Base-by-base conservation (phyloP, 1,140 invertebrate species). In the Maniola jurtina region DNA sequence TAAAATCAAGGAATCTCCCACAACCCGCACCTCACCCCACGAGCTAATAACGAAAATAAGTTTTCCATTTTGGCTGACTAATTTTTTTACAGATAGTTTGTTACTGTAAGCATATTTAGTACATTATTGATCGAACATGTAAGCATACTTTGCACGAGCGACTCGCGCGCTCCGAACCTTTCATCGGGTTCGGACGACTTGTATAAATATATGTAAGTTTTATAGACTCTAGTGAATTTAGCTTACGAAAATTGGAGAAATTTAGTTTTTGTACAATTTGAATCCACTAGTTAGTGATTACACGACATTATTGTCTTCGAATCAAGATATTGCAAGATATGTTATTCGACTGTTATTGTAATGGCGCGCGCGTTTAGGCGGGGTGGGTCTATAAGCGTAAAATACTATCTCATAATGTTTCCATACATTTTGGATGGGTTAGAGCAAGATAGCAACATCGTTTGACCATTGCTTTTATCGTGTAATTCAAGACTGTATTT, bases 241-340 rank as follows among this genome's bases (percentile, higher is more conserved):
- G 81, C 79, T 80, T 83, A 87, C 69, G 75, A 15, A 68, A 75
- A 72, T 83, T 81, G 68, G 72, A 81, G 63, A 66, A 75, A 81
- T 81, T 80, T 88, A 88, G 84, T 88, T 89, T 89, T 89, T 89
- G 82, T 89, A 89, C 87, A 82, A 87, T 83, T 81, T 73, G 73
- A 82, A 81, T 68, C 77, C 81, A 86, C 79, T 86, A 84, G 81
- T 84, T 84, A 84, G 83, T 75, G 78, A 70, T 71, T 67, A 75
- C 77, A 77, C 75, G 70, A 72, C 68, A 52, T 73, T 58, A 72
- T 66, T 65, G 69, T 72, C 71, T 74, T 75, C 61, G 61, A 64
- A 61, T 66, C 57, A 58, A 56, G 55, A 50, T 36, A 58, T 55
- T 35, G 60, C 50, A 36, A 67, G 15, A 52, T 48, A 58, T 40